phyloP scores from a whole-genome alignment of 2,888 invertebrate species.

The Eustalomyia histrio region DNA sequence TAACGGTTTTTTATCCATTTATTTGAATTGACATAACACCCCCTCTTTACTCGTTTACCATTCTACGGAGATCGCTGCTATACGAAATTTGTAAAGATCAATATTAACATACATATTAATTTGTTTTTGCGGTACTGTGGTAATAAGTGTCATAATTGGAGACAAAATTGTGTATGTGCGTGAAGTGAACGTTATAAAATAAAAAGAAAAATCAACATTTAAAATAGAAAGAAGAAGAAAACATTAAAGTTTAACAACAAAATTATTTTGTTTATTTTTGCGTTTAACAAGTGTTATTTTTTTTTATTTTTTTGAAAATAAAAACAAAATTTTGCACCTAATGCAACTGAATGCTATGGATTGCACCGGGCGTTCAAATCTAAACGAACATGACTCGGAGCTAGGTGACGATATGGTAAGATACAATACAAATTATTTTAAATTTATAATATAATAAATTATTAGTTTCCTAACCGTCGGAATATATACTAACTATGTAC shows the following conservation, averaged over 20 bases:
- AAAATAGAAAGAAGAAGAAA: constrained; percentile 7
- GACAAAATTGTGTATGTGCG: background rate
- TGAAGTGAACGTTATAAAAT: background rate
- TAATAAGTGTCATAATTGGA: constrained; percentile 2
- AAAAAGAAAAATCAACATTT: background rate
- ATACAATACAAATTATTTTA: background rate
- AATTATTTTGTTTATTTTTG: background rate
- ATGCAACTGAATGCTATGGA: constrained; percentile 70
- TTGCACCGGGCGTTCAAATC: constrained; percentile 69
- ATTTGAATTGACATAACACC: background rate
- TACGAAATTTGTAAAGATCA: background rate
- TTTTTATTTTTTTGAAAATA: background rate
- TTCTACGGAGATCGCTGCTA: background rate
- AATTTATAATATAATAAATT: background rate
- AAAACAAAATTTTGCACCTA: constrained; percentile 46
- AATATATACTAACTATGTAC: background rate
- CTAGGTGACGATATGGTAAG: constrained; percentile 70
- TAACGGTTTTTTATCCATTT: background rate
- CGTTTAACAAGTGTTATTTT: background rate
- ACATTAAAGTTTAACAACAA: background rate
- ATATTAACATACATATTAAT: background rate
- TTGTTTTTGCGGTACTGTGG: background rate
- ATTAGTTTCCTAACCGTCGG: background rate
- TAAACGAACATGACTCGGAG: constrained; percentile 70
- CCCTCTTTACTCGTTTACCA: background rate